Evolutionary conservation across 2,797 vertebrate genomes (phyloP).

Genomic region (Lepus townsendii): DNA sequence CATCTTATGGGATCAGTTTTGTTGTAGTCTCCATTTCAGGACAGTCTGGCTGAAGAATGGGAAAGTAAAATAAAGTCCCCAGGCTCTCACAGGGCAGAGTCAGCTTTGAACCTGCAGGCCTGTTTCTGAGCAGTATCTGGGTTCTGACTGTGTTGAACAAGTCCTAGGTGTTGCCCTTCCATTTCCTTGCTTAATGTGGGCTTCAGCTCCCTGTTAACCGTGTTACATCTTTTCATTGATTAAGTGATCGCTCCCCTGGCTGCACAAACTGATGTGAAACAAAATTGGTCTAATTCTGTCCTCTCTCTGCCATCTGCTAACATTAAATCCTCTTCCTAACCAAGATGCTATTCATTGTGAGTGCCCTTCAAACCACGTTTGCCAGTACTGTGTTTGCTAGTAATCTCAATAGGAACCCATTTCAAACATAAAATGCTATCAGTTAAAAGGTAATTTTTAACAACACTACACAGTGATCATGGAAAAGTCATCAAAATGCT

Average conservation of each 20-base stretch:
- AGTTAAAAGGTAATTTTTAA: conserved; percentile 44
- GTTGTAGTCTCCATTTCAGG: neutral
- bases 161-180: neutral
- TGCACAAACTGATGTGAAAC: neutral
- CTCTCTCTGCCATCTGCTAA: neutral
- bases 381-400: neutral
- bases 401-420: neutral
- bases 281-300: neutral
- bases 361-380: neutral
- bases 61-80: neutral
- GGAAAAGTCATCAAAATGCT: conserved; percentile 18
- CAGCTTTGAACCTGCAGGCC: neutral
- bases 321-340: neutral
- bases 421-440: conserved; percentile 19
- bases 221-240: neutral
- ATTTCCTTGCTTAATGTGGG: neutral
- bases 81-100: neutral
- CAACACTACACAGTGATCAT: neutral
- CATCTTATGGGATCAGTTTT: neutral
- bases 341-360: neutral
- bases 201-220: neutral
- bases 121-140: neutral
- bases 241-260: neutral
- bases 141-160: neutral
- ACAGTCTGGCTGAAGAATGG: neutral